Conservation (phyloP, 1,140 invertebrate genomes). For the Periplaneta americana region DNA sequence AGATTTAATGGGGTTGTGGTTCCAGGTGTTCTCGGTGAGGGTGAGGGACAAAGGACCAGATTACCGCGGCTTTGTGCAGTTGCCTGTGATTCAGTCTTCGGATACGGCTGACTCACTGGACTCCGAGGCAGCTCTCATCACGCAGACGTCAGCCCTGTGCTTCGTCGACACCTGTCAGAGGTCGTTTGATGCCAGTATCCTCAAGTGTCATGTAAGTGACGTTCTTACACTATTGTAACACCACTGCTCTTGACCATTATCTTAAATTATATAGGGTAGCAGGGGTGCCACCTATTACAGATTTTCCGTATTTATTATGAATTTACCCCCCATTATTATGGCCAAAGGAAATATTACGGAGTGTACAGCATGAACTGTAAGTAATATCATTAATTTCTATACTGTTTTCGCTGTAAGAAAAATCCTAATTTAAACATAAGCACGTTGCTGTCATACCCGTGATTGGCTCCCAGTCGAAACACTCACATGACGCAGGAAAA, state of each 20-base stretch:
- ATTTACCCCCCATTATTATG: too few species aligned
- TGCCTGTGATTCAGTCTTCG: slow-evolving; percentile 47
- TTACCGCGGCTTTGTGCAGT: slow-evolving; percentile 67
- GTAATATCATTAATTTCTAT: too few species aligned
- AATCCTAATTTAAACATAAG: too few species aligned
- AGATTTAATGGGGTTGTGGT: too few species aligned
- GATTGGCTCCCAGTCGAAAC: too few species aligned
- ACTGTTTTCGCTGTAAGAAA: too few species aligned
- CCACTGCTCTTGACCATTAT: not conserved
- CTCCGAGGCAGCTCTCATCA: slow-evolving; percentile 38
- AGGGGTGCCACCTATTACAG: not conserved
- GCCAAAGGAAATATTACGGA: too few species aligned
- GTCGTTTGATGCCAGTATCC: slow-evolving; percentile 47
- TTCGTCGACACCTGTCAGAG: slow-evolving; percentile 60
- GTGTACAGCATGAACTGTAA: too few species aligned
- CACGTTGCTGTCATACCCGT: too few species aligned
- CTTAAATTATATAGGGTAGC: not conserved
- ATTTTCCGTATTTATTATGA: too few species aligned
- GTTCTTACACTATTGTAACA: too few species aligned
- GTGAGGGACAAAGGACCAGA: slow-evolving; percentile 63
- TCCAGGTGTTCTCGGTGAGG: slow-evolving; percentile 64
- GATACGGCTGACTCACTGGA: slow-evolving; percentile 41
- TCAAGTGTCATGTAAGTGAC: slow-evolving; percentile 50
- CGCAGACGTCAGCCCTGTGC: slow-evolving; percentile 52
- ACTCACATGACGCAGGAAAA: too few species aligned